These are phyloP conservation scores for Petrolisthes manimaculis DNA, from an alignment of 2,888 invertebrate species.

Conservation along the genomic window DNA sequence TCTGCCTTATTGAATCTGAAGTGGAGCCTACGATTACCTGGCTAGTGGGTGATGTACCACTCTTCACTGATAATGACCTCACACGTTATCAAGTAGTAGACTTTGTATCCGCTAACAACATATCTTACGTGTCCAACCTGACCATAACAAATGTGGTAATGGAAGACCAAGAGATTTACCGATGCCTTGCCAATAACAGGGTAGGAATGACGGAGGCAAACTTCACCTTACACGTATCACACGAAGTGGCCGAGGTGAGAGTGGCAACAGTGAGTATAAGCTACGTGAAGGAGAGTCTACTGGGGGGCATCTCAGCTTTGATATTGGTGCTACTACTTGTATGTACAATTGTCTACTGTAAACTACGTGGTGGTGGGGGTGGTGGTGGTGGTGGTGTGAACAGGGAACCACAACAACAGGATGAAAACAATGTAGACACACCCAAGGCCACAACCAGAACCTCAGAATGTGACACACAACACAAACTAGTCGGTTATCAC, in stretches of 20 bases:
- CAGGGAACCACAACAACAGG: conserved; percentile 18
- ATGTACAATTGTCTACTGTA: conserved; percentile 44
- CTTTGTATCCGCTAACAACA: conserved; percentile 44
- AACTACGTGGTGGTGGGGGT: conserved; percentile 10
- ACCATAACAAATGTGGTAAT: conserved; percentile 68
- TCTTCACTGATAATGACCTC: conserved; percentile 44
- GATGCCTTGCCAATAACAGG: conserved; percentile 86
- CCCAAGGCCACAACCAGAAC: conserved; percentile 37
- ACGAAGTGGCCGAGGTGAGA: conserved; percentile 46
- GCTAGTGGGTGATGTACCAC: conserved; percentile 41
- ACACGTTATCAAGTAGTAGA: conserved; percentile 50
- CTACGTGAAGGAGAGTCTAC: conserved; percentile 58
- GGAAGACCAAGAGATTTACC: conserved; percentile 72
- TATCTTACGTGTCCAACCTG: conserved; percentile 70
- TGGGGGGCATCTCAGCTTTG: conserved; percentile 52
- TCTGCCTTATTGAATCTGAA: conserved; percentile 79
- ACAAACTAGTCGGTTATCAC: conserved; percentile 46
- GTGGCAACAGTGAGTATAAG: conserved; percentile 45
- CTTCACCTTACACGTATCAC: conserved; percentile 76
- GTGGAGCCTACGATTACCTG: conserved; percentile 78
- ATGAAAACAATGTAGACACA: conserved; percentile 32
- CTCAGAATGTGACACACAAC: conserved; percentile 35
- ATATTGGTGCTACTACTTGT: conserved; percentile 47
- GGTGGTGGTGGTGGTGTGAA: neutral
- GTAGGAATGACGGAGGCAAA: conserved; percentile 85